Evolutionary conservation across 1,140 invertebrate species (phyloP), one percentile per base, ranked within the genome.

Genomic region (Asobara japonica): DNA sequence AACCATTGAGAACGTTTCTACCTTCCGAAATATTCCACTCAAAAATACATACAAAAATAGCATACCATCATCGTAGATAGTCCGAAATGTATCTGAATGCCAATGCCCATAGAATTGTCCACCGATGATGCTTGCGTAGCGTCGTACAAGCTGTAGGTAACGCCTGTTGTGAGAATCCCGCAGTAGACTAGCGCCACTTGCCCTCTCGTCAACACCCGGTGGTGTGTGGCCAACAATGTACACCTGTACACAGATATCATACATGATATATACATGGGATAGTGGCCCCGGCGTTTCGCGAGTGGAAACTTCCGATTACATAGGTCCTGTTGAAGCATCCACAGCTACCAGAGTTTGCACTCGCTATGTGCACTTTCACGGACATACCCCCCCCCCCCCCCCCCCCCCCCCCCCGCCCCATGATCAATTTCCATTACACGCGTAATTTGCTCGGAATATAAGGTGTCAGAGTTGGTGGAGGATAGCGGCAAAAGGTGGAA

Each of bases 101-200:
- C 95, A 90, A 82, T 97, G 95, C 2, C 96, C 96, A 79, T 96
- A 97, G 86, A 97, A 96, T 86, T 97, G 96, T 29, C 95, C 96
- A 8, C 93, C 91, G 71, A 97, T 97, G 67, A 95, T 93, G 67
- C 90, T 87, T 10, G 93, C 90, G 81, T 94, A 94, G 72, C 91
- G 90, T 10, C 92, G 89, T 0, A 97, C 90, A 71, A 93, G 85
- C 60, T 92, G 87, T 25, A 96, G 80, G 82, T 95, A 97, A 56
- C 89, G 89, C 38, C 88, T 88, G 80, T 94, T 93, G 77, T 93
- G 91, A 65, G 90, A 89, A 66, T 93, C 90, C 29, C 89, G 91
- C 77, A 90, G 91, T 56, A 88, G 88, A 31, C 89, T 84, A 27
- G 91, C 88, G 0, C 91, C 90, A 41, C 91, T 88, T 25, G 92